Evolutionary conservation across 2,888 invertebrate species (phyloP).

Genomic region (Lacanobia wlatinum): DNA sequence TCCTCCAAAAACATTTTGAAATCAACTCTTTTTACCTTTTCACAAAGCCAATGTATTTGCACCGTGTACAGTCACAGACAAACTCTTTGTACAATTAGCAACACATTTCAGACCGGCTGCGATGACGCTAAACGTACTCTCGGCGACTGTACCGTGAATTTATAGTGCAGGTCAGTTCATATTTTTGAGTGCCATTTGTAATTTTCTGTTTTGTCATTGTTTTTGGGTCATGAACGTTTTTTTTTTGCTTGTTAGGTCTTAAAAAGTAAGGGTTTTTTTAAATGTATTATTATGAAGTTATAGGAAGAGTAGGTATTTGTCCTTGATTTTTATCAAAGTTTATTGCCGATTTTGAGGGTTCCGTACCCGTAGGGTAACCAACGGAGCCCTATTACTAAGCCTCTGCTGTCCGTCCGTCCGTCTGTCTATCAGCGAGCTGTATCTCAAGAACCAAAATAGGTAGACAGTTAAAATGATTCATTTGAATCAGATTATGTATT

Average conservation of each 20-base stretch:
- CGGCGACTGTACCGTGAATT: slow-evolving; percentile 40
- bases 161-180: slow-evolving; percentile 40
- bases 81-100: slow-evolving; percentile 74
- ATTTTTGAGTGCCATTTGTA: slow-evolving; percentile 21
- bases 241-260: background rate
- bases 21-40: slow-evolving; percentile 68
- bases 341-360: too few relatives aligned
- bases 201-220: slow-evolving; percentile 21
- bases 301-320: background rate
- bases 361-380: too few relatives aligned
- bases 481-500: too few relatives aligned
- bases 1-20: slow-evolving; percentile 68
- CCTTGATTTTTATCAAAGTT: too few relatives aligned
- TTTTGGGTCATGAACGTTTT: background rate
- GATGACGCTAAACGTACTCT: slow-evolving; percentile 51
- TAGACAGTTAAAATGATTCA: too few relatives aligned
- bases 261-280: background rate
- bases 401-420: too few relatives aligned
- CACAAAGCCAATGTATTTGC: slow-evolving; percentile 70
- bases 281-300: background rate
- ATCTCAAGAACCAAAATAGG: too few relatives aligned
- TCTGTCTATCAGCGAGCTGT: too few relatives aligned
- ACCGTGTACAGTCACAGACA: slow-evolving; percentile 49
- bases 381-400: too few relatives aligned
- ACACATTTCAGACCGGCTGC: slow-evolving; percentile 61